Conservation (phyloP, 2,888 invertebrate species). For the Tupiocoris notatus region DNA sequence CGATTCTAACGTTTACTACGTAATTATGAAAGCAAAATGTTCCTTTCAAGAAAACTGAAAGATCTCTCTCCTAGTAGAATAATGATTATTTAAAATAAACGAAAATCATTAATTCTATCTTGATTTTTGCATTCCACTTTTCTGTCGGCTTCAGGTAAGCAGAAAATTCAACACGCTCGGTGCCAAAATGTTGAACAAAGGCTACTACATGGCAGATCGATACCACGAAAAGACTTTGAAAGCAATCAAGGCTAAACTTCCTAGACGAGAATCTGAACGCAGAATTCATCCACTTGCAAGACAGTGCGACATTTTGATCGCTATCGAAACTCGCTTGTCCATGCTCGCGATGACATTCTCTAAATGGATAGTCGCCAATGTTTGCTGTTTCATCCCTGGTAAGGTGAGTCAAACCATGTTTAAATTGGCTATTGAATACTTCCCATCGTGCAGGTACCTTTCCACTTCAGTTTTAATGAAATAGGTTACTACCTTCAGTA, state of each 20-base stretch:
- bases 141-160: slow-evolving; percentile 74
- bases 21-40: neutral
- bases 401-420: slow-evolving; percentile 74
- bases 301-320: slow-evolving; percentile 86
- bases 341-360: slow-evolving; percentile 91
- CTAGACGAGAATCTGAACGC: slow-evolving; percentile 85
- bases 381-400: slow-evolving; percentile 92
- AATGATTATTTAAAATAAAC: too few relatives aligned
- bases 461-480: too few relatives aligned
- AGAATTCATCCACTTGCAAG: slow-evolving; percentile 78
- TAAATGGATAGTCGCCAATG: slow-evolving; percentile 78
- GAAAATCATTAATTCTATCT: too few relatives aligned
- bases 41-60: too few relatives aligned
- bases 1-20: too few relatives aligned
- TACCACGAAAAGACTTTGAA: slow-evolving; percentile 73
- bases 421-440: too few relatives aligned
- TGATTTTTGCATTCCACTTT: too few relatives aligned
- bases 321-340: slow-evolving; percentile 86
- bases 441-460: too few relatives aligned
- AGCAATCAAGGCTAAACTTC: slow-evolving; percentile 76
- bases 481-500: too few relatives aligned
- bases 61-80: too few relatives aligned
- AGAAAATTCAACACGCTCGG: slow-evolving; percentile 72
- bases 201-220: slow-evolving; percentile 76
- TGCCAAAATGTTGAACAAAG: slow-evolving; percentile 73